A percentile compares a stretch with the other conserved stretches of the same genome.
Evolutionary conservation across 2,888 invertebrate species (phyloP).

Genomic region (Dasypogon diadema): DNA sequence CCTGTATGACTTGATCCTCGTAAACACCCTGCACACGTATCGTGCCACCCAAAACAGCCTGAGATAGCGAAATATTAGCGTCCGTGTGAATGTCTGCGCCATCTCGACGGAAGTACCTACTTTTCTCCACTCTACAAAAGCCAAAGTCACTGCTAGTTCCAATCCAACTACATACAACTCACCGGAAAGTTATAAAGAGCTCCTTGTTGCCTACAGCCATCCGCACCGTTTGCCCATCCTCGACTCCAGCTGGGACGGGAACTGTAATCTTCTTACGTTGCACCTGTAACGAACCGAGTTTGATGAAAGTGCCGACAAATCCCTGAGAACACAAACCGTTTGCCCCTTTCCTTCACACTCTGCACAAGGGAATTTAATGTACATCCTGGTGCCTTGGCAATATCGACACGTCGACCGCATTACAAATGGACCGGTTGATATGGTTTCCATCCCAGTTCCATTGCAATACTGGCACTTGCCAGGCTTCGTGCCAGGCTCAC

Average conservation of each 20-base stretch:
- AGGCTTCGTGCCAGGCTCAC: slow-evolving; percentile 93
- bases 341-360: slow-evolving; percentile 96
- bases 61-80: slow-evolving; percentile 87
- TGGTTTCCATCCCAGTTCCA: slow-evolving; percentile 96
- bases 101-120: slow-evolving; percentile 90
- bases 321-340: slow-evolving; percentile 71
- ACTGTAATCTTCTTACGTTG: slow-evolving; percentile 91
- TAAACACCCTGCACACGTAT: slow-evolving; percentile 94
- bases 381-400: slow-evolving; percentile 87
- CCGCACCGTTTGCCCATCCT: slow-evolving; percentile 96
- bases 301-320: no score
- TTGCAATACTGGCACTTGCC: slow-evolving; percentile 92
- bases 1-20: slow-evolving; percentile 92
- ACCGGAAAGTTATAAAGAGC: slow-evolving; percentile 87
- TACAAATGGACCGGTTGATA: slow-evolving; percentile 92
- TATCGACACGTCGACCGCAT: slow-evolving; percentile 96
- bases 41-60: slow-evolving; percentile 94
- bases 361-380: slow-evolving; percentile 89
- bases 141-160: no score
- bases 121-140: slow-evolving; percentile 81
- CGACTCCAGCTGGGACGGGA: slow-evolving; percentile 95
- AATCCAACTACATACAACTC: slow-evolving; percentile 1
- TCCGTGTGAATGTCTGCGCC: slow-evolving; percentile 98
- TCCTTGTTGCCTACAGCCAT: slow-evolving; percentile 93
- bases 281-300: slow-evolving; percentile 70